A percentile compares a stretch with the other conserved stretches of the same genome.
These are phyloP conservation scores for Eumeta japonica DNA, from an alignment of 1,140 invertebrate genomes.

Conservation along the genomic window DNA sequence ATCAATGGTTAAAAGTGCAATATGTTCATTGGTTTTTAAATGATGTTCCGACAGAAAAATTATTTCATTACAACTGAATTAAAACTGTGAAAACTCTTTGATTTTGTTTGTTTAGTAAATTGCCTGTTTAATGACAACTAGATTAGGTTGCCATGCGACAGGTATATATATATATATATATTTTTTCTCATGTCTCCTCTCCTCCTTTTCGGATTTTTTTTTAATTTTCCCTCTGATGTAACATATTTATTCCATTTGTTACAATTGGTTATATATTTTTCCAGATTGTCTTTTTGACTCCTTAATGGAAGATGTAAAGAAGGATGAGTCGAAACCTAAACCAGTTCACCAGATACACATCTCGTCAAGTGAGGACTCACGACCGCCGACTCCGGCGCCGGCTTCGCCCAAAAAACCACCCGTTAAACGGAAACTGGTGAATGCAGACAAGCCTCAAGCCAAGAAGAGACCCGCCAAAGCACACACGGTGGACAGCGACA, in stretches of 20 bases:
- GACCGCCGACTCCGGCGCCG: constrained; percentile 7
- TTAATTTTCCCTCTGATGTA: constrained; percentile 2
- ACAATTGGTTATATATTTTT: no score
- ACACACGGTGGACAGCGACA: constrained; percentile 36
- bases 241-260: neutral
- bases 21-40: no score
- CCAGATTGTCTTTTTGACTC: constrained; percentile 55
- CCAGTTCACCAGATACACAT: constrained; percentile 19
- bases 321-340: constrained; percentile 29
- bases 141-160: no score
- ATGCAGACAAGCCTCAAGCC: constrained; percentile 23
- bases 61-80: no score
- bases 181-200: no score
- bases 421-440: constrained; percentile 41
- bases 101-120: no score
- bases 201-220: no score
- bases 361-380: constrained; percentile 24
- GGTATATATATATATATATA: no score
- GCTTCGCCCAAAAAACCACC: constrained; percentile 35
- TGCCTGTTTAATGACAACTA: no score
- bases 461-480: constrained; percentile 43
- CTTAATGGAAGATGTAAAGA: constrained; percentile 48
- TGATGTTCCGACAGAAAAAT: no score
- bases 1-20: no score
- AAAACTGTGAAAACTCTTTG: no score